phyloP scores from a whole-genome alignment of 2,888 invertebrate species.

The Idaea straminata region DNA sequence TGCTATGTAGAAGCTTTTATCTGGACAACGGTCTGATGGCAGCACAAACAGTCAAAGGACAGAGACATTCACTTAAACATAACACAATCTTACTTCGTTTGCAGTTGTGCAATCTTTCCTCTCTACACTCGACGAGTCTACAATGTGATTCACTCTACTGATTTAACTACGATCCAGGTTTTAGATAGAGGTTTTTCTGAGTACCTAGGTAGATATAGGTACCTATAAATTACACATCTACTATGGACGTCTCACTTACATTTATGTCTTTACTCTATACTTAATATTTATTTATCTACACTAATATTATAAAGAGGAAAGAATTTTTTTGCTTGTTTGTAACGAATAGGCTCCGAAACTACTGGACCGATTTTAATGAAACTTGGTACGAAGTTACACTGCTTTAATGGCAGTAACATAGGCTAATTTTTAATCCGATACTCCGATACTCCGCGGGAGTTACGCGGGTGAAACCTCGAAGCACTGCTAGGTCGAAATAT shows the following conservation, averaged over 20 bases:
- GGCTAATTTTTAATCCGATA: too few relatives aligned
- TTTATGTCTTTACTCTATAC: too few relatives aligned
- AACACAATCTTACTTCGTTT: constrained; percentile 46
- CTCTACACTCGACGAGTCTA: neutral
- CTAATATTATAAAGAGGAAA: too few relatives aligned
- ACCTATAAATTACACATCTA: neutral
- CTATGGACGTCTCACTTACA: neutral
- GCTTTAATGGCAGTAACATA: too few relatives aligned
- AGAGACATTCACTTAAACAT: constrained; percentile 74
- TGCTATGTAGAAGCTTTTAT: constrained; percentile 80
- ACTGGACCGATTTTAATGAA: too few relatives aligned
- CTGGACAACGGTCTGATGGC: constrained; percentile 77
- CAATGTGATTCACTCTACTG: neutral
- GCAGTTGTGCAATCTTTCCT: constrained; percentile 16
- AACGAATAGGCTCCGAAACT: too few relatives aligned
- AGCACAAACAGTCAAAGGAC: constrained; percentile 73
- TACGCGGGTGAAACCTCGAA: too few relatives aligned
- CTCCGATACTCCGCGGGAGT: too few relatives aligned
- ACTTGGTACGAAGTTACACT: too few relatives aligned
- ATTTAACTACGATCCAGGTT: neutral
- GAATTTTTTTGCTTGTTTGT: too few relatives aligned
- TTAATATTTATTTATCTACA: too few relatives aligned
- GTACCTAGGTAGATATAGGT: neutral
- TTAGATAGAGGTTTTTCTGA: neutral
- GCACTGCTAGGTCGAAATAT: too few relatives aligned